Evolutionary conservation across 2,888 invertebrate species (phyloP).

Genomic region (Therioaphis trifolii): DNA sequence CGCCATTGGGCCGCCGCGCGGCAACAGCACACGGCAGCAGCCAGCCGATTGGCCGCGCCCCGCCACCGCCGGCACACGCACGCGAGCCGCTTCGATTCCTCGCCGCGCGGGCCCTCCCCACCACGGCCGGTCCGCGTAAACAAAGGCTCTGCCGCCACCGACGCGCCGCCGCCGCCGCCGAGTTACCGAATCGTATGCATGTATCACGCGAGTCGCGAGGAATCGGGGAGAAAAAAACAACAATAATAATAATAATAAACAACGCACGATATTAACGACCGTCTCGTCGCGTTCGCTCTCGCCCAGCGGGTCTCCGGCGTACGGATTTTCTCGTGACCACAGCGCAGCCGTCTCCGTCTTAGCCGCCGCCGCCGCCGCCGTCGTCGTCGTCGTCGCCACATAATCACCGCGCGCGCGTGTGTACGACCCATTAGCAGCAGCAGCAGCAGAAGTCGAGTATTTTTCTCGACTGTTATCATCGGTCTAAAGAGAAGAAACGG

Average conservation of each 20-base stretch:
- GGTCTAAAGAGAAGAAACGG: no score
- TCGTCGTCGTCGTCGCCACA: not conserved
- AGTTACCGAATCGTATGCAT: not conserved
- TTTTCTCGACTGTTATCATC: not conserved
- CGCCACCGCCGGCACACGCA: constrained; percentile 48
- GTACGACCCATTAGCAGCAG: no score
- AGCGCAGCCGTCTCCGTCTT: no score
- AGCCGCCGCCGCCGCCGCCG: not conserved
- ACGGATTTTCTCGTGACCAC: no score
- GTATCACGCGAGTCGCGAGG: not conserved
- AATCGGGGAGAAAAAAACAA: not conserved
- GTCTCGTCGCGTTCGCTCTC: no score
- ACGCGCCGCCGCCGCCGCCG: constrained; percentile 25
- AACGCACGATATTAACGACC: not conserved
- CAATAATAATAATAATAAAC: not conserved
- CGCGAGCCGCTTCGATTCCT: constrained; percentile 38
- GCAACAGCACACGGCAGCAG: constrained; percentile 57
- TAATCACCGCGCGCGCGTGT: constrained; percentile 21
- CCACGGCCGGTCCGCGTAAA: constrained; percentile 48
- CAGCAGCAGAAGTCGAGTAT: no score
- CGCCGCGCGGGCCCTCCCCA: constrained; percentile 34
- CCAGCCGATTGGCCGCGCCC: constrained; percentile 43
- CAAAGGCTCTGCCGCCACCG: constrained; percentile 52
- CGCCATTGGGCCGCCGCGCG: constrained; percentile 36
- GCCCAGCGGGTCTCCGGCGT: no score